Conservation (phyloP, 1,140 invertebrate species). For the Pteromalus puparum region DNA sequence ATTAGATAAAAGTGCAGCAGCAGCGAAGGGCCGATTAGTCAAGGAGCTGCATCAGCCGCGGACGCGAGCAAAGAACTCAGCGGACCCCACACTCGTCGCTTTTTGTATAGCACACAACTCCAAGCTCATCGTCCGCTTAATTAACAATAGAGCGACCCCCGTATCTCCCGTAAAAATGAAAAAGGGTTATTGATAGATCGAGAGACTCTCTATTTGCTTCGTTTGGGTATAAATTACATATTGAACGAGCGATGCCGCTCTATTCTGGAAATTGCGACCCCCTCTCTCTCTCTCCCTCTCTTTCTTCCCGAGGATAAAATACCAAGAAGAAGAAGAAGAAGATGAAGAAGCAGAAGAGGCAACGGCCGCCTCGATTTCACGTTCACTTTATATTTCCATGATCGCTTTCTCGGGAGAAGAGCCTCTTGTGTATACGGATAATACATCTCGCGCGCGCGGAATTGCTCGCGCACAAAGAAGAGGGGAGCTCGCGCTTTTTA, state of each 20-base stretch:
- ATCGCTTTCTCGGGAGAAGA: conserved; percentile 37
- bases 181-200: conserved; percentile 13
- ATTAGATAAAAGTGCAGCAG: no score
- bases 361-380: conserved; percentile 18
- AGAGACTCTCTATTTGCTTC: not conserved
- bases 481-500: conserved; percentile 35
- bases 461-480: not conserved
- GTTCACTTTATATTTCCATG: conserved; percentile 40
- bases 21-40: conserved; percentile 6
- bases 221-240: conserved; percentile 20
- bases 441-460: conserved; percentile 17
- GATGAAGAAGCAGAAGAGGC: not conserved
- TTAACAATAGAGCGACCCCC: not conserved
- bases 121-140: not conserved
- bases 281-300: not conserved
- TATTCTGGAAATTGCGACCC: conserved; percentile 10
- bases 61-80: not conserved
- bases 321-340: not conserved
- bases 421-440: not conserved
- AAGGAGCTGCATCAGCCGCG: not conserved
- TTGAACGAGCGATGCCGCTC: not conserved
- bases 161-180: not conserved
- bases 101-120: no score
- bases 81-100: not conserved
- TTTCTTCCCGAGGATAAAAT: not conserved